Percentiles rank a stretch among this genome's conserved stretches.
phyloP scores from a whole-genome alignment of 1,140 invertebrate genomes.

The Frieseomelitta varia region DNA sequence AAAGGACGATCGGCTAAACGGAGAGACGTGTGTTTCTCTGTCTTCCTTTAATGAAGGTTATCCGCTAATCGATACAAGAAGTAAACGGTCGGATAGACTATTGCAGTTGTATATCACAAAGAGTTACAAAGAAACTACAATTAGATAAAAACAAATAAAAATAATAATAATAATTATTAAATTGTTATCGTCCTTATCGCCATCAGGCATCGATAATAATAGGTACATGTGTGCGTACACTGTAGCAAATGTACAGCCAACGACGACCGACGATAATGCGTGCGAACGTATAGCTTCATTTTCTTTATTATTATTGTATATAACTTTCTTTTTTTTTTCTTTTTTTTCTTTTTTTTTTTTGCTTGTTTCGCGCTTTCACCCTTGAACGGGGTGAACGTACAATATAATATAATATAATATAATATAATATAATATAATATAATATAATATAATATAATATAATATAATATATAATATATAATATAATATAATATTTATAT shows the following conservation, averaged over 20 bases:
- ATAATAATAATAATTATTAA: slow-evolving; percentile 73
- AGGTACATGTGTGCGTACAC: slow-evolving; percentile 72
- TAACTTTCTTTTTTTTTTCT: slow-evolving; percentile 35
- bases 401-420: slow-evolving; percentile 71
- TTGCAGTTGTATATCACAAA: slow-evolving; percentile 82
- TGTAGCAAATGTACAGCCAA: slow-evolving; percentile 55
- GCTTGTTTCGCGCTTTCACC: slow-evolving; percentile 20
- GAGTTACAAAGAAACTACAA: slow-evolving; percentile 82
- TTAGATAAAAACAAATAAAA: slow-evolving; percentile 81
- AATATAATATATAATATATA: slow-evolving; percentile 33
- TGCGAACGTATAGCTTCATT: slow-evolving; percentile 57
- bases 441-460: slow-evolving; percentile 71
- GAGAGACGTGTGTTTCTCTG: slow-evolving; percentile 10
- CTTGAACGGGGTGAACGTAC: slow-evolving; percentile 56
- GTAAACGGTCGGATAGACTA: slow-evolving; percentile 79
- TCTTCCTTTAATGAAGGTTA: slow-evolving; percentile 69
- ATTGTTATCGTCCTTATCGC: slow-evolving; percentile 67
- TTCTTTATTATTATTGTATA: slow-evolving; percentile 59
- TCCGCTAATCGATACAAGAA: slow-evolving; percentile 78
- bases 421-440: slow-evolving; percentile 71
- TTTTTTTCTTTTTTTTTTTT: slow-evolving; percentile 26
- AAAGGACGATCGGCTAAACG: neutral
- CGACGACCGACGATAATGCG: slow-evolving; percentile 29
- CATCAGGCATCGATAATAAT: slow-evolving; percentile 75
- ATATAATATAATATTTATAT: slow-evolving; percentile 66